Base-by-base conservation (phyloP, 2,113 vertebrate genomes). In the Erythrocercus mccallii region DNA sequence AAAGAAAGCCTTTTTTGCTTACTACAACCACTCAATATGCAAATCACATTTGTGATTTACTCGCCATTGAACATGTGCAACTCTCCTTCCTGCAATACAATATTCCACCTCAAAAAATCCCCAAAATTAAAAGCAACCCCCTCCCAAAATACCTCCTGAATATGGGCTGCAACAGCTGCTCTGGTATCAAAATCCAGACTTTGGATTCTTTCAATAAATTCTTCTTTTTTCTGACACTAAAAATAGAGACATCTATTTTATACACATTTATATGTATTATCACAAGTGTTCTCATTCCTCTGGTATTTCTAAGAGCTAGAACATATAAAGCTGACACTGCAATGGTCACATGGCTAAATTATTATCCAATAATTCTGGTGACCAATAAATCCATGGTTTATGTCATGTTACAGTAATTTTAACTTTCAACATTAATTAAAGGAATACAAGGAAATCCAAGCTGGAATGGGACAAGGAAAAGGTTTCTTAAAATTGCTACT, bases 171-270 rank as follows among this genome's bases (percentile, higher is more conserved):
- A 96, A 99, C 99, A 90, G 99, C 98, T 94, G 99, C 99, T 98
- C 99, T 99, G 82, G 98, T 99, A 97, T 99, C 98, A 97, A 99
- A 99, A 97, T 99, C 99, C 98, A 99, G 98, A 90, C 97, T 98
- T 96, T 99, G 99, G 95, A 99, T 99, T 96, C 98, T 98, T 96
- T 99, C 99, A 80, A 99, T 99, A 96, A 99, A 99, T 90, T 99
- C 99, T 97, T 99, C 99, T 97, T 99, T 99, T 94, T 98, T 99
- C 97, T 99, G 99, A 93, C 99, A 99, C 99, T 99, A 97, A 92
- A 98, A 95, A 97, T 37, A 84, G 97, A 95, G 65, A 38, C 6
- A 92, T 15, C 27, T 58, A 8, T 76, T 94, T 93, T 38, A 76
- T 13, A 79, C 4, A 64, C 11, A 48, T 47, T 76, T 19, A 5